Base-by-base conservation (phyloP, 2,888 invertebrate species). In the Netelia melanura region DNA sequence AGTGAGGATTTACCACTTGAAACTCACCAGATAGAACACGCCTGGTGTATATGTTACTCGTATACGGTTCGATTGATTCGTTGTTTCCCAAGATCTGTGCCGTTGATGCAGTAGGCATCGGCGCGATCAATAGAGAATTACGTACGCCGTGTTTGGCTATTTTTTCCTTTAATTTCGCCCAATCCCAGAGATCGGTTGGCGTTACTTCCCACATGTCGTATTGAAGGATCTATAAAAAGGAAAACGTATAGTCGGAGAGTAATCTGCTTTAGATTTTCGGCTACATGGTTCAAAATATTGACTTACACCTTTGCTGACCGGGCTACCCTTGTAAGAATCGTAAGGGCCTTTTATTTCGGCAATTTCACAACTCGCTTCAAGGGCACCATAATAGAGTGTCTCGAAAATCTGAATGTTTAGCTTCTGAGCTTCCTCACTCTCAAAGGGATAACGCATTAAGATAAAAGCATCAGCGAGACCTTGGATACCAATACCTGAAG, bases 21-120 rank as follows among this genome's bases (percentile, higher is more conserved):
- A 99, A 99, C 94, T 99, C 99, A 0, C 99, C 99, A 2, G 98
- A 98, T 5, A 99, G 94, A 0, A 99, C 99, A 71, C 99, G 95
- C 88, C 99, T 95, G 23, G 97, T 97, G 94, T 99, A 99, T 89
- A 99, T 98, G 92, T 99, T 99, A 52, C 98, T 98, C 0, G 99
- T 99, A 94, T 99, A 99, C 0, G 99, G 98, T 94, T 99, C 99
- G 91, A 99, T 97, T 0, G 99, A 98, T 94, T 99, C 99, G 93
- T 99, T 99, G 93, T 99, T 99, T 21, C 99, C 99, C 64, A 99
- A 96, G 91, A 99, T 99, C 94, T 99, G 99, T 2, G 99, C 99
- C 0, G 99, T 99, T 0, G 99, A 99, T 9, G 99, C 99, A 5
- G 99, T 99, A 0, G 99, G 99, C 99, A 99, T 99, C 0, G 99